Evolutionary conservation across 2,797 vertebrate genomes (phyloP).

Genomic region (Botia almorhae): DNA sequence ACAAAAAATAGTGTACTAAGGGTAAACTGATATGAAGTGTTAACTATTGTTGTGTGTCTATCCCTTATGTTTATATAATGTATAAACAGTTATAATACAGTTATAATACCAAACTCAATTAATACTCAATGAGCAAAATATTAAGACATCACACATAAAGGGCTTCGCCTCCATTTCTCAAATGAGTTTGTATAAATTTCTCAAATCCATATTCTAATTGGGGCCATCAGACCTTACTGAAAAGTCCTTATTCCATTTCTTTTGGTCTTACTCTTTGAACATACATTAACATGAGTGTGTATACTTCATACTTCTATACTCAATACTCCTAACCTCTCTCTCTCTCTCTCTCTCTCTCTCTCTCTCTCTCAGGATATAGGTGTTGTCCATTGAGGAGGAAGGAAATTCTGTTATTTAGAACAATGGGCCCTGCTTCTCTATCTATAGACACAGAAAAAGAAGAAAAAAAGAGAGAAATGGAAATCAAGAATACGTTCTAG

Average conservation of each 20-base stretch:
- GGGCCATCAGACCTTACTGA: constrained; percentile 13
- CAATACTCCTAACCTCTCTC: constrained; percentile 46
- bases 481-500: constrained; percentile 51
- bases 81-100: no score
- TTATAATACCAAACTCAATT: no score
- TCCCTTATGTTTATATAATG: no score
- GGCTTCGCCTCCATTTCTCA: background rate
- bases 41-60: no score
- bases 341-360: constrained; percentile 58
- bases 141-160: no score
- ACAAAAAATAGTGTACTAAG: constrained; percentile 33
- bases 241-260: background rate
- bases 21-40: constrained; percentile 6
- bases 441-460: constrained; percentile 79
- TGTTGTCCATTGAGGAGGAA: constrained; percentile 86
- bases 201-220: constrained; percentile 54
- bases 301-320: constrained; percentile 37
- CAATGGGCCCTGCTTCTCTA: constrained; percentile 84
- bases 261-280: background rate
- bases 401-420: constrained; percentile 88
- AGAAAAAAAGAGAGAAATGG: constrained; percentile 59
- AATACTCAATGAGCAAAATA: no score
- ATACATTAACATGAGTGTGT: constrained; percentile 7
- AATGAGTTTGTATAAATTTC: constrained; percentile 5
- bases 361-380: constrained; percentile 83